phyloP scores from a whole-genome alignment of 2,113 vertebrate genomes.

The Dicaeum eximium region DNA sequence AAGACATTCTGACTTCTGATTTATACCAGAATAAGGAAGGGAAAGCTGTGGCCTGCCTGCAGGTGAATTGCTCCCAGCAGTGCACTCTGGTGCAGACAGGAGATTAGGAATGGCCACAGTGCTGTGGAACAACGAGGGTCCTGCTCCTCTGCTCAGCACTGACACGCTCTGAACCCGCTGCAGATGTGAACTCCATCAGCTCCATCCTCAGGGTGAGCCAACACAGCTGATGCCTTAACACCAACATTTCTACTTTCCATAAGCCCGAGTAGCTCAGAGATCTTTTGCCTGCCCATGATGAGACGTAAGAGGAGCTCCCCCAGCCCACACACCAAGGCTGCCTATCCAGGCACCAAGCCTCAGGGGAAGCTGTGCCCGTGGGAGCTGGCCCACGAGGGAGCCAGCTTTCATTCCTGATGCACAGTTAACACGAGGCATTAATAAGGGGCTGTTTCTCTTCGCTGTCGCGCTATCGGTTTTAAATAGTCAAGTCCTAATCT shows the following conservation, averaged over 20 bases:
- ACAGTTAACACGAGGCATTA: background rate
- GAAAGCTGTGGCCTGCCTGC: background rate
- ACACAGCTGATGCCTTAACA: background rate
- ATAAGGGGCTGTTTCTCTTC: background rate
- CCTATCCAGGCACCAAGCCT: background rate
- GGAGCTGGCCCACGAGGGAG: background rate
- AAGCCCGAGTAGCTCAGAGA: background rate
- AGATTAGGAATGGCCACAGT: fast-evolving
- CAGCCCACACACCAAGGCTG: background rate
- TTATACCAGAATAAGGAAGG: background rate
- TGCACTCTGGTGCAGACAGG: too few relatives aligned
- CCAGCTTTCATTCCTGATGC: background rate
- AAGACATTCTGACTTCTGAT: background rate
- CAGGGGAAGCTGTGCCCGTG: background rate
- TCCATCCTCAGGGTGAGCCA: background rate
- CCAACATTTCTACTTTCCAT: fast-evolving
- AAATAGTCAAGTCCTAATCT: background rate
- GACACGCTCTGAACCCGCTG: fast-evolving
- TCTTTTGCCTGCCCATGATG: background rate
- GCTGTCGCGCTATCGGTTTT: background rate
- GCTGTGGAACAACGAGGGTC: fast-evolving
- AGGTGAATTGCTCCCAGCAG: background rate
- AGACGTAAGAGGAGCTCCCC: background rate
- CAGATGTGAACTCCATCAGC: background rate
- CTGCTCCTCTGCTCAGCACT: background rate